Base-by-base conservation (phyloP, 2,113 vertebrate genomes). In the Carollia perspicillata region DNA sequence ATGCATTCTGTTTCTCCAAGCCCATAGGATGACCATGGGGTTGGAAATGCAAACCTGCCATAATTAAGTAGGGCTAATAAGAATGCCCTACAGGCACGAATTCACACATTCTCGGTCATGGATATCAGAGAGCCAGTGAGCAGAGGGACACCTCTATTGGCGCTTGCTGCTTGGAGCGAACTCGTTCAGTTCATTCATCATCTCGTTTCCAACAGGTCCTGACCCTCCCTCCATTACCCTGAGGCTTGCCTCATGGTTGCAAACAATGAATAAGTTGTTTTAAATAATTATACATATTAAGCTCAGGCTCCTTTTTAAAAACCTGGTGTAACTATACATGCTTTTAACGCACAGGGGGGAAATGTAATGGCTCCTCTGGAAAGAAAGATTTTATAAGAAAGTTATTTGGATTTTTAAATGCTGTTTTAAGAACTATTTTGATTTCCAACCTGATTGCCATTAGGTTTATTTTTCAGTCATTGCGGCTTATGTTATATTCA, bases 211-310 rank as follows among this genome's bases (percentile, higher is more conserved):
- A 66, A 40, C 1, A 8, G 55, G 23, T 68, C 23, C 55, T 90
- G 84, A 95, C 51, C 68, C 23, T 77, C 51, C 68, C 23, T 77
- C n/a, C 49, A 51, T 84, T 87, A 92, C 40, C 84, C 84, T 93
- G 77, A 68, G 84, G 86, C 42, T 80, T 81, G 93, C 58, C 40
- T 96, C 35, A 33, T 11, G 28, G 26, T 84, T 49, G 3, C 16
- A 20, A 92, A 95, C 86, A 92, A 86, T 63, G 69, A 88, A 79
- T 53, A 95, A 72, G 30, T 28, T 86, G 26, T 93, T 89, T 86
- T 84, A 79, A 92, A 93, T 71, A 92, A 86, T 84, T 49, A 80
- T 93, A 84, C 68, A 72, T 68, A 78, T 78, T 93, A 95, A 96
- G 12, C 33, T 35, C 13, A 30, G 47, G 42, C 49, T 94, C 20